Base-by-base conservation (phyloP, 2,797 vertebrate species). In the Phoebastria nigripes region DNA sequence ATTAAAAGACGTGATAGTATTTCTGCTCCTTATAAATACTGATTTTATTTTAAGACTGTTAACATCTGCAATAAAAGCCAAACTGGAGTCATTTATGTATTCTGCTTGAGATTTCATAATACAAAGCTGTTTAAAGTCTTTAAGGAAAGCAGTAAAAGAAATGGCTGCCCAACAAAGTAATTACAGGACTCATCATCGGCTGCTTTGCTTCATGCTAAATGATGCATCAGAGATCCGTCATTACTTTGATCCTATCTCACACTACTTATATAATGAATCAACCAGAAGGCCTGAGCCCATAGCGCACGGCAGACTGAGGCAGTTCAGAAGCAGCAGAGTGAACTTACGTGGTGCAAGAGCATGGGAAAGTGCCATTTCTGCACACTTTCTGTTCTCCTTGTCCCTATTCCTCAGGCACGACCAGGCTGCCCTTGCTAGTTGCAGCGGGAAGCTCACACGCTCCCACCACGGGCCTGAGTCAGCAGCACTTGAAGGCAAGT, bases 21-120 rank as follows among this genome's bases (percentile, higher is more conserved):
- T 96, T 80, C 58, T 72, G 17, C 15, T 83, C n/a, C 25, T 41
- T 67, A 72, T 12, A 95, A 93, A 95, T 39, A 65, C 17, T 10
- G 8, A 69, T 55, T 82, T 79, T 83, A 74, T 91, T 83, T 87
- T 79, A 93, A 71, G 47, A 59, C 62, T 67, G 56, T 79, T 87
- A 94, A 85, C 51, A 81, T 70, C 56, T 56, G 52, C 72, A 93
- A 61, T 51, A 94, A 96, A 87, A 95, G 46, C 29, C 28, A 71
- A 89, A 82, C 4, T 49, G 28, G n/a, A 72, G 67, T 54, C 0
- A 70, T 94, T 67, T 54, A 52, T 19, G 58, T 58, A 46, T 41
- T 63, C 47, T 78, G 39, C 65, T 41, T 37, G 41, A 79, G 47
- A 91, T 41, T 77, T 70, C 55, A 9, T 33, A 72, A 89, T 15